Base-by-base conservation (phyloP, 1,140 invertebrate species). In the Micrasema longulum region DNA sequence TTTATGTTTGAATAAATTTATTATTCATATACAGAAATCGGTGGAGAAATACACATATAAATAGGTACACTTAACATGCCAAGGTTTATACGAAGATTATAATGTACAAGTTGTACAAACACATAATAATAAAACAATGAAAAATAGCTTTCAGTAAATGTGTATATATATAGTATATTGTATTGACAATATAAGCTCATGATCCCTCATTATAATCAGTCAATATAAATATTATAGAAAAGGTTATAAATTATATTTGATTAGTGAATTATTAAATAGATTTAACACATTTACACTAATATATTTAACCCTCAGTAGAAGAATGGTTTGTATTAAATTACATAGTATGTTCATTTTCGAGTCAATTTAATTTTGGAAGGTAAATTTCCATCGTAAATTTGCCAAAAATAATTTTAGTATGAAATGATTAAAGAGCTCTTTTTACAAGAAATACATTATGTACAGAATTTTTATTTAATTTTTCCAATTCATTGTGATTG, bases 51-150 rank as follows among this genome's bases (percentile, higher is more conserved):
- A 48, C 60, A 64, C 43, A 64, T 48, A 64, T 47, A 64, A 64
- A 55, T 62, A 26, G 60, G 41, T 64, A 64, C 60, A 64, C 60
- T 64, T 64, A 64, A 64, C 60, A 64, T 64, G 41, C 60, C 12
- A 64, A 45, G 26, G 31, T 64, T 45, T 63, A 38, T n/a, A n/a
- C n/a, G 26, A 31, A 31, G 60, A 47, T 31, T 64, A 64, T 20
- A 31, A 12, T 57, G 31, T 60, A 60, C 38, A 60, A 12, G 10
- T 18, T 43, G 43, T 60, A 60, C 20, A 43, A 60, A 60, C 38
- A 60, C n/a, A n/a, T n/a, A n/a, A n/a, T n/a, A n/a, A n/a, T n/a
- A n/a, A 31, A 4, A 31, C 26, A 31, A 31, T 4, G 26, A 7
- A 31, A 31, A 31, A 2, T 31, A 31, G 26, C 26, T 4, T 2